Evolutionary conservation across 2,113 vertebrate species (phyloP), one percentile per base, ranked within the genome.

Genomic region (Ictidomys tridecemlineatus): DNA sequence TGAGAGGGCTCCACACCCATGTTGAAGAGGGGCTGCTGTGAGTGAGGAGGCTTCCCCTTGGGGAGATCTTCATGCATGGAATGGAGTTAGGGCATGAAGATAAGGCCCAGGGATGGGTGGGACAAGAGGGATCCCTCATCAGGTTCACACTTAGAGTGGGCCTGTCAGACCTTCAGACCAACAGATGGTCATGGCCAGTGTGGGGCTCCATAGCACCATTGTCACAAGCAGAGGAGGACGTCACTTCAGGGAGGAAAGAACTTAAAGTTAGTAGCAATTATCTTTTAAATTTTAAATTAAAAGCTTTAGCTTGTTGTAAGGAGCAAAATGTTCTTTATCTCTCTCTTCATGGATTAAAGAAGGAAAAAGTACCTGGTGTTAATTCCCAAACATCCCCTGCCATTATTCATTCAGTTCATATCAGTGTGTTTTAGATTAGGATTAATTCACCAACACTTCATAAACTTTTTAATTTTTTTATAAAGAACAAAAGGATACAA

Each of bases 401-500:
- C 0, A 1, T 86, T 70, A 53, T n/a, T 93, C n/a, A 65, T 34
- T 80, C 20, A 4, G 20, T 79, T 48, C 39, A 37, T 0, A 63
- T 5, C 37, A 77, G 32, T 53, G 26, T 82, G 77, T 83, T 96
- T 94, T 72, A 13, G 48, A 58, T 94, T 48, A 65, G 61, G 28
- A 26, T 95, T 87, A 82, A 85, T 67, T 78, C 37, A 87, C 51
- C 26, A 95, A 87, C 32, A 91, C 22, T n/a, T 89, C 42, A 42
- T 83, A 91, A 78, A 85, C 24, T 11, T 79, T 63, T 80, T 67
- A 6, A 45, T 45, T 61, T 91, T 87, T 93, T 82, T 18, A 89
- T n/a, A 89, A 95, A 63, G 69, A 90, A 93, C 9, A 53, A 82
- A 86, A 85, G 53, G 48, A 93, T 42, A 22, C 51, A 53, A 48